Evolutionary conservation across 2,797 vertebrate species (phyloP), one percentile per base, ranked within the genome.

Genomic region (Onychomys arenicola): DNA sequence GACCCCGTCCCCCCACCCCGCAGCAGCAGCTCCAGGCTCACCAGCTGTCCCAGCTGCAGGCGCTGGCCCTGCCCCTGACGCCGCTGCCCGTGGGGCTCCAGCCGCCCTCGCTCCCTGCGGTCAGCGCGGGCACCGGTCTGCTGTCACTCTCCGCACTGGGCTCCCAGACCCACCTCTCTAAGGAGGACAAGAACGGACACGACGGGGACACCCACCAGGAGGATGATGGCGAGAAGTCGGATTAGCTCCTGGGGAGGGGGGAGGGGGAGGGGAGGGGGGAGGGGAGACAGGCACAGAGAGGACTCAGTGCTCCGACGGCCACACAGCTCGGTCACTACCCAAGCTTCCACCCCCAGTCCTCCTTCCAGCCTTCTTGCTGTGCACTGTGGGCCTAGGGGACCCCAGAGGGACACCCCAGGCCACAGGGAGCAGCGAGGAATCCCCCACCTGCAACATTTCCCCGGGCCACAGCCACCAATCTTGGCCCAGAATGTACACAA

Each of bases 21-120:
- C 99, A 99, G 99, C 99, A 99, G 99, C 99, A 99, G 99, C 99
- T 99, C 98, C 99, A 99, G 98, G 99, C 99, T 97, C 99, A 99
- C 98, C 99, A 99, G 99, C 99, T 99, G 98, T 99, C 99, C 5
- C 99, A 99, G 99, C 99, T 99, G 97, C 99, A 99, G 98, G 99
- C 99, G 13, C 99, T 99, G 91, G 99, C 99, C 73, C 98, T 99
- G 98, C 99, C 99, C 82, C 99, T 99, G 99, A 99, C 99, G 82
- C 99, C 99, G 0, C 99, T 99, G 94, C 99, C 99, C 0, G 99
- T 99, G 98, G 99, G 99, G 92, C 98, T 99, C 91, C 99, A 99
- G 98, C 99, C 99, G 25, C 99, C 99, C 0, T 98, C 99, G 4
- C 99, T 99, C 93, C 99, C 99, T 0, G 99, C 99, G 0, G 99